These are phyloP conservation scores for Reinhardtius hippoglossoides DNA, from an alignment of 2,113 vertebrate genomes.

Conservation along the genomic window DNA sequence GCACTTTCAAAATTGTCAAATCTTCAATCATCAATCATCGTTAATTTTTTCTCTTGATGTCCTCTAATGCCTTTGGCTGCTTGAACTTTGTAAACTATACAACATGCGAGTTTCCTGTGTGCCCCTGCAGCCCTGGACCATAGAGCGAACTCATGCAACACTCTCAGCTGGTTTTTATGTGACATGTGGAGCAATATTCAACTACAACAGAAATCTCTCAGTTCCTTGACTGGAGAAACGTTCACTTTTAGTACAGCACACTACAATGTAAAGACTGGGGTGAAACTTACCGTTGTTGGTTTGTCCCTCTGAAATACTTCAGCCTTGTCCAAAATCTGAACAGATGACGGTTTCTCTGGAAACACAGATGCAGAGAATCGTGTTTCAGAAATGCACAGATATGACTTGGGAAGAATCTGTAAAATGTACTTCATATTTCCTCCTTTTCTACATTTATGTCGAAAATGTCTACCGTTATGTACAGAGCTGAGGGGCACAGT, in stretches of 20 bases:
- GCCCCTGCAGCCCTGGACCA: not conserved
- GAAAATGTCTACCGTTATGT: not conserved
- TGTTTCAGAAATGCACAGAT: not conserved
- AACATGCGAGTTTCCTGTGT: not conserved
- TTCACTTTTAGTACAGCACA: not conserved
- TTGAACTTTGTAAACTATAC: constrained; percentile 22
- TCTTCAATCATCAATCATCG: not conserved
- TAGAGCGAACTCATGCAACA: too few species aligned
- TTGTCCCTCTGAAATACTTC: constrained; percentile 86
- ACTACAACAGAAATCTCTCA: not conserved
- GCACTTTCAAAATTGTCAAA: not conserved
- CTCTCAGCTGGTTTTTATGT: too few species aligned
- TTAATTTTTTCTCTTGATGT: not conserved
- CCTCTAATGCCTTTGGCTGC: constrained; percentile 6
- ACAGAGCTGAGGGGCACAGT: not conserved
- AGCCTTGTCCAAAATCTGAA: constrained; percentile 85
- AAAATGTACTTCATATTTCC: not conserved
- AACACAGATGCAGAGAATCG: constrained; percentile 57
- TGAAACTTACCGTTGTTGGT: constrained; percentile 84
- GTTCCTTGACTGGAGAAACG: not conserved
- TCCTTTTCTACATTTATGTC: not conserved
- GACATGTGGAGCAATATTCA: too few species aligned
- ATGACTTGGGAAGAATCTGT: not conserved
- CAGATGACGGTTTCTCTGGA: constrained; percentile 88
- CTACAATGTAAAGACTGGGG: not conserved